Evolutionary conservation across 2,888 invertebrate species (phyloP).

Genomic region (Lordiphosa andalusiaca): DNA sequence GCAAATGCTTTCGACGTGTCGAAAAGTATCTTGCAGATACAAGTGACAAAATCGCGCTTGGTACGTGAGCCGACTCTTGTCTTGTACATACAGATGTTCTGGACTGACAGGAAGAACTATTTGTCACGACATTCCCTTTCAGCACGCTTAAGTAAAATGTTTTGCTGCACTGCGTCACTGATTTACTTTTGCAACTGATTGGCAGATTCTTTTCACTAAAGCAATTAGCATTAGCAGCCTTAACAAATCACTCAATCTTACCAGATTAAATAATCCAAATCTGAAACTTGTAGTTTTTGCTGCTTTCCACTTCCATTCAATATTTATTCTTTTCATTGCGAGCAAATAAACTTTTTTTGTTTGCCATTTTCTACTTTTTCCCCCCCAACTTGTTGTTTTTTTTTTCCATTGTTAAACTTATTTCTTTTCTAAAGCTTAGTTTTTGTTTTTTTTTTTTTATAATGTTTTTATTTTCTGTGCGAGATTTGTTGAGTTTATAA

Average conservation of each 20-base stretch:
- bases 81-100: conserved; percentile 44
- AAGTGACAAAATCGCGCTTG: conserved; percentile 65
- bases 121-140: conserved; percentile 73
- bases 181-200: conserved; percentile 37
- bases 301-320: not conserved
- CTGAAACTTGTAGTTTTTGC: conserved; percentile 1
- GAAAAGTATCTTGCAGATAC: conserved; percentile 53
- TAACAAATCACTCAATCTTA: conserved; percentile 4
- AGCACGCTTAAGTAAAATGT: conserved; percentile 59
- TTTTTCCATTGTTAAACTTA: conserved; percentile 30
- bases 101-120: conserved; percentile 58
- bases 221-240: conserved; percentile 15
- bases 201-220: conserved; percentile 1
- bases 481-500: conserved; percentile 40
- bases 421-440: conserved; percentile 18
- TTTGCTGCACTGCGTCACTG: conserved; percentile 32
- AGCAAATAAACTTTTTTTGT: conserved; percentile 2
- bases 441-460: too few species aligned
- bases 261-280: not conserved
- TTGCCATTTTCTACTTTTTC: not conserved
- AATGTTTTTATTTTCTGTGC: conserved; percentile 10
- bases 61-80: conserved; percentile 32
- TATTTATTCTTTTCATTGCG: conserved; percentile 5
- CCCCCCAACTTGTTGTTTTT: not conserved
- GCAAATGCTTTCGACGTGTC: conserved; percentile 64